phyloP scores from a whole-genome alignment of 2,113 vertebrate genomes.

The Hyla sarda region DNA sequence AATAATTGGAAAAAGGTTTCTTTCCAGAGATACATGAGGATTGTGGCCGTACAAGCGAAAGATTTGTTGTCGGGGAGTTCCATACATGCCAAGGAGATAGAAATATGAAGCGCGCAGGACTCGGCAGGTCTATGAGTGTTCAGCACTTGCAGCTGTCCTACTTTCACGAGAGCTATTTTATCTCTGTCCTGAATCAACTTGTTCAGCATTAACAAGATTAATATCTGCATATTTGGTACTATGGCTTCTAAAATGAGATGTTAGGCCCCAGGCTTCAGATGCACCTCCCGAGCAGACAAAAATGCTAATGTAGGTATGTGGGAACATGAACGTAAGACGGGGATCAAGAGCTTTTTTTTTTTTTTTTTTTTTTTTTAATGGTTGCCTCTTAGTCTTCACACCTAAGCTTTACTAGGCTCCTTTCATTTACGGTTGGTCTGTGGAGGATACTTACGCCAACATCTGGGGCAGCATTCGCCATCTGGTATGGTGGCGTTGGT shows the following conservation, averaged over 20 bases:
- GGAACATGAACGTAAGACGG: not conserved
- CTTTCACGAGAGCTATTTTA: slow-evolving; percentile 52
- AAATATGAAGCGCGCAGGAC: slow-evolving; percentile 38
- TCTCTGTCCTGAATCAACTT: slow-evolving; percentile 58
- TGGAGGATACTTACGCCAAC: slow-evolving; percentile 82
- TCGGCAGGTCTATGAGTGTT: slow-evolving; percentile 28
- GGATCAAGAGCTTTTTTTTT: not conserved
- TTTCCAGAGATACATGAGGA: slow-evolving; percentile 16
- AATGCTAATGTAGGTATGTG: slow-evolving; percentile 11
- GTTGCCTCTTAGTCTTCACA: slow-evolving; percentile 1
- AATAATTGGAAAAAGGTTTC: slow-evolving; percentile 16
- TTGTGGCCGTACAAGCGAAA: not conserved
- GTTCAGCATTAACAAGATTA: slow-evolving; percentile 56
- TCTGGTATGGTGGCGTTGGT: slow-evolving; percentile 93
- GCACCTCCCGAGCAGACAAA: not conserved
- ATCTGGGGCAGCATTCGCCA: slow-evolving; percentile 96
- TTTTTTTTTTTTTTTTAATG: too few species aligned
- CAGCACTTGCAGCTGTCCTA: slow-evolving; percentile 43
- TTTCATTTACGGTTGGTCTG: not conserved
- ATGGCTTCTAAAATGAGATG: slow-evolving; percentile 50
- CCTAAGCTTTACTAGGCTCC: not conserved
- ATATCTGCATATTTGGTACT: slow-evolving; percentile 57
- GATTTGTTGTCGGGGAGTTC: slow-evolving; percentile 24
- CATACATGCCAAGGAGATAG: slow-evolving; percentile 45
- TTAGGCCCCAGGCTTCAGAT: slow-evolving; percentile 44